Base-by-base conservation (phyloP, 2,797 vertebrate species). In the Antennarius maculatus region DNA sequence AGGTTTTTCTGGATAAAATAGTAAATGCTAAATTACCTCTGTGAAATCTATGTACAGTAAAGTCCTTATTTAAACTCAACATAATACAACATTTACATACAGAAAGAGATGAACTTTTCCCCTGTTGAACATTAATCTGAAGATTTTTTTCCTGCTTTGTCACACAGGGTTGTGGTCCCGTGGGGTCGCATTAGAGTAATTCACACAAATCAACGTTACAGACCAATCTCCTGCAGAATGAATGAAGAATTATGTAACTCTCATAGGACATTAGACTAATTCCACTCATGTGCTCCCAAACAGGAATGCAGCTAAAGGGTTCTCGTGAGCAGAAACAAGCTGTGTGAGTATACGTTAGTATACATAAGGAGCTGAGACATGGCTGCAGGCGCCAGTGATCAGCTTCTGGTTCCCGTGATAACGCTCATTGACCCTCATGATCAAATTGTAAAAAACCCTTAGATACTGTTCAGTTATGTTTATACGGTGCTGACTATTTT, bases 271-370 rank as follows among this genome's bases (percentile, higher is more conserved):
- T 85, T 68, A 81, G 72, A 45, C 23, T 83, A 76, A 91, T 71
- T 81, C 77, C 69, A 11, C 47, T 88, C 88, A 83, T 90, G 79
- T 84, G 88, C 68, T 45, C 61, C 42, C 1, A 1, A 12, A 43
- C 58, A 73, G 64, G 58, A 83, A 80, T 58, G 64, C 49, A n/a
- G 34, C 2, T 63, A 10, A 49, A 60, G n/a, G 3, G 13, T 61
- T 58, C 37, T 50, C 65, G 51, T 58, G 72, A 76, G 74, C 46
- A 27, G 54, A 58, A 31, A n/a, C 60, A 41, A 54, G 50, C 55
- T 29, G 28, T 58, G 53, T 3, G 42, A 14, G 13, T 43, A 13
- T 43, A 14, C 13, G 15, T 6, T 39, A 39, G 37, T 34, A 81
- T 51, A 43, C 48, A 50, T 27, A 31, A 48, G 42, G 57, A 64